Evolutionary conservation across 2,113 vertebrate species (phyloP).

Genomic region (Scophthalmus maximus): DNA sequence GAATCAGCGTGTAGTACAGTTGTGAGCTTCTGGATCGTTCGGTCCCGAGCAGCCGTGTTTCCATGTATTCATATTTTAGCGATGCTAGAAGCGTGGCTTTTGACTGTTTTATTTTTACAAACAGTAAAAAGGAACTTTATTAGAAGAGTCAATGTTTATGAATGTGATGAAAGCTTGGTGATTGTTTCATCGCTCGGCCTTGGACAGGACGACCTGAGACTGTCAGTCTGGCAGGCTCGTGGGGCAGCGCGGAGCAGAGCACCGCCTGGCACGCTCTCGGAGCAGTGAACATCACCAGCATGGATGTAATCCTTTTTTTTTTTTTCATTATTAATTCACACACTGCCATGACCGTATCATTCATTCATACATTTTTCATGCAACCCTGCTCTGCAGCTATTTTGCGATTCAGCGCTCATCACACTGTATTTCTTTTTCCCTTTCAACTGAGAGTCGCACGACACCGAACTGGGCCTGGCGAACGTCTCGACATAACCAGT

Average conservation of each 20-base stretch:
- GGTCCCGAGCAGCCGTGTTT: background rate
- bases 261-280: slow-evolving; percentile 28
- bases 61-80: background rate
- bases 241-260: slow-evolving; percentile 1
- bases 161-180: too few relatives aligned
- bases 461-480: slow-evolving; percentile 14
- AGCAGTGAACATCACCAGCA: slow-evolving; percentile 33
- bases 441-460: slow-evolving; percentile 9
- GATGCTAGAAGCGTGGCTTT: background rate
- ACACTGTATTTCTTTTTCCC: slow-evolving; percentile 14
- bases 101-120: too few relatives aligned
- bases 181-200: background rate
- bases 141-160: too few relatives aligned
- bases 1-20: slow-evolving; percentile 19
- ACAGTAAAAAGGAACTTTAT: too few relatives aligned
- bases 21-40: slow-evolving; percentile 7
- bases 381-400: slow-evolving; percentile 45
- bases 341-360: slow-evolving; percentile 57
- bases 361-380: slow-evolving; percentile 66
- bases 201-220: slow-evolving; percentile 9
- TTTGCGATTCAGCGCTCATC: slow-evolving; percentile 46
- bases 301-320: slow-evolving; percentile 45
- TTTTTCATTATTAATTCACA: slow-evolving; percentile 68
- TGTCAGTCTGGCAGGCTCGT: background rate
- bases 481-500: slow-evolving; percentile 3